A percentile compares a stretch with the other conserved stretches of the same genome.
Evolutionary conservation across 2,113 vertebrate genomes (phyloP).

Genomic region (Prochilodus magdalenae): DNA sequence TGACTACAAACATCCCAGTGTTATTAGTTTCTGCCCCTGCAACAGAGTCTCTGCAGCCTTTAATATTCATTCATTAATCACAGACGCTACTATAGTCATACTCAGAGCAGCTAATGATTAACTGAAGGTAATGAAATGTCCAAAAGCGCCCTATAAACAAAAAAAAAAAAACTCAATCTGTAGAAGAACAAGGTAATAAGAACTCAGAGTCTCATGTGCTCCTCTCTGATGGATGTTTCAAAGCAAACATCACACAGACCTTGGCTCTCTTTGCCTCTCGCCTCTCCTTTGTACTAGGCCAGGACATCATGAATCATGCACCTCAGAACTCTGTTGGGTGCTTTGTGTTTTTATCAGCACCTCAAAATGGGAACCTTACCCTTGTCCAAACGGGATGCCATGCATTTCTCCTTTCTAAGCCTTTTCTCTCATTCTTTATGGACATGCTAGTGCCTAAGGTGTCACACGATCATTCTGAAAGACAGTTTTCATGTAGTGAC

Average conservation of each 20-base stretch:
- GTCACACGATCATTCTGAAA: too few species aligned
- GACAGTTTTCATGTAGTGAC: too few species aligned
- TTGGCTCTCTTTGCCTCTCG: not conserved
- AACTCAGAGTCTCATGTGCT: not conserved
- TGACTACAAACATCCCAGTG: too few species aligned
- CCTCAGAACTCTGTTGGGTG: not conserved
- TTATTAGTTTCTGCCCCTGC: too few species aligned
- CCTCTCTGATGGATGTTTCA: not conserved
- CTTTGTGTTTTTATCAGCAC: not conserved
- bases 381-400: not conserved
- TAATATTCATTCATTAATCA: too few species aligned
- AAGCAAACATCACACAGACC: not conserved
- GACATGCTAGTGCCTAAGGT: too few species aligned
- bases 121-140: not conserved
- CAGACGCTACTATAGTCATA: too few species aligned
- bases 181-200: not conserved
- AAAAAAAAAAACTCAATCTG: not conserved
- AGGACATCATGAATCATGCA: not conserved
- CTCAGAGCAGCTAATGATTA: too few species aligned
- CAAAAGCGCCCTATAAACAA: not conserved
- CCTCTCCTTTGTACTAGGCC: not conserved
- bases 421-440: too few species aligned
- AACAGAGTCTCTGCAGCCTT: too few species aligned
- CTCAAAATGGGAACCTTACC: not conserved
- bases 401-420: not conserved